A percentile compares a stretch with the other conserved stretches of the same genome.
phyloP scores from a whole-genome alignment of 2,797 vertebrate species.

The Falco peregrinus region DNA sequence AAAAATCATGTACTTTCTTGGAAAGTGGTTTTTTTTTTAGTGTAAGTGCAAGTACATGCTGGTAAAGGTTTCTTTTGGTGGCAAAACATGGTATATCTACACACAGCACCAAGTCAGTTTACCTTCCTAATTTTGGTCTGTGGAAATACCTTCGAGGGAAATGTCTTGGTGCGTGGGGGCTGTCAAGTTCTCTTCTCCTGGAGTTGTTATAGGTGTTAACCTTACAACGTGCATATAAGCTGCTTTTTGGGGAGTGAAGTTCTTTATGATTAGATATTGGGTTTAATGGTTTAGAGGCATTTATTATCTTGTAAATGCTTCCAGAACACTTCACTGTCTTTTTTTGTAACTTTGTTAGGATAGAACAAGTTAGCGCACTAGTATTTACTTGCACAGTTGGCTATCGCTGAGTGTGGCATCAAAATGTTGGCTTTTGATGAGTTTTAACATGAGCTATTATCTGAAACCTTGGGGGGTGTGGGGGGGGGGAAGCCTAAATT shows the following conservation, averaged over 20 bases:
- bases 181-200: background rate
- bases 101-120: background rate
- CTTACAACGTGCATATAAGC: background rate
- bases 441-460: background rate
- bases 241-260: background rate
- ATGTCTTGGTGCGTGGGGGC: background rate
- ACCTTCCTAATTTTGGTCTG: background rate
- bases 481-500: background rate
- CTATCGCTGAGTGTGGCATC: background rate
- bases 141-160: background rate
- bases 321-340: background rate
- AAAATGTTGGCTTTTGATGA: background rate
- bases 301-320: background rate
- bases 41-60: background rate
- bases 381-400: background rate
- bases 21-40: background rate
- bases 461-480: background rate
- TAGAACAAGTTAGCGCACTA: background rate
- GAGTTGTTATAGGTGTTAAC: background rate
- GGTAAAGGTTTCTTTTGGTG: background rate
- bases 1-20: background rate
- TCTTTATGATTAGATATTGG: background rate
- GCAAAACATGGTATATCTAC: accelerated
- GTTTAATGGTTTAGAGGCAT: background rate
- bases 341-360: background rate